Evolutionary conservation across 2,113 vertebrate genomes (phyloP).

Genomic region (Zosterops pallidus): DNA sequence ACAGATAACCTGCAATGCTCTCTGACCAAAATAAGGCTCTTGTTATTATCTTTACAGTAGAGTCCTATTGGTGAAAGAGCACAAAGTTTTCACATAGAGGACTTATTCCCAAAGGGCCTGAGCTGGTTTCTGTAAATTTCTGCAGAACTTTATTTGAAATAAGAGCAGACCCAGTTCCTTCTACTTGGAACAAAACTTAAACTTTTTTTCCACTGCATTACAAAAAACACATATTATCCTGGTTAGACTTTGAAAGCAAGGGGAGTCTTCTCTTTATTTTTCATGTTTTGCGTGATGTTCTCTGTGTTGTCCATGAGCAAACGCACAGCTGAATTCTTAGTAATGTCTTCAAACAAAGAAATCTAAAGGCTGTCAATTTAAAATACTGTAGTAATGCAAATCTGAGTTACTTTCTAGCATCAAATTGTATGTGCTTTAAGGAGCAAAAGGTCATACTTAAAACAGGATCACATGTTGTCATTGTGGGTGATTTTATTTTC

Average conservation of each 20-base stretch:
- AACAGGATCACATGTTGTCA: neutral
- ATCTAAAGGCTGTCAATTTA: slow-evolving; percentile 6
- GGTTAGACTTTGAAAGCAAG: neutral
- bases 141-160: neutral
- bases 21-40: neutral
- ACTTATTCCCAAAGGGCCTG: neutral
- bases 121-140: neutral
- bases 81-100: neutral
- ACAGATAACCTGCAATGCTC: slow-evolving; percentile 25
- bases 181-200: neutral
- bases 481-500: slow-evolving; percentile 28
- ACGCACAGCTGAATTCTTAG: slow-evolving; percentile 11
- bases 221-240: fast-evolving
- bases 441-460: slow-evolving; percentile 31
- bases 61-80: neutral
- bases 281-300: neutral
- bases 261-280: neutral
- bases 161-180: neutral
- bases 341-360: slow-evolving; percentile 21
- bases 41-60: neutral
- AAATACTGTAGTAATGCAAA: neutral
- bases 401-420: neutral
- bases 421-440: neutral
- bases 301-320: neutral
- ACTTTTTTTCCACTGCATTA: neutral